Conservation (phyloP, 2,888 invertebrate species). For the Ophion costatus region DNA sequence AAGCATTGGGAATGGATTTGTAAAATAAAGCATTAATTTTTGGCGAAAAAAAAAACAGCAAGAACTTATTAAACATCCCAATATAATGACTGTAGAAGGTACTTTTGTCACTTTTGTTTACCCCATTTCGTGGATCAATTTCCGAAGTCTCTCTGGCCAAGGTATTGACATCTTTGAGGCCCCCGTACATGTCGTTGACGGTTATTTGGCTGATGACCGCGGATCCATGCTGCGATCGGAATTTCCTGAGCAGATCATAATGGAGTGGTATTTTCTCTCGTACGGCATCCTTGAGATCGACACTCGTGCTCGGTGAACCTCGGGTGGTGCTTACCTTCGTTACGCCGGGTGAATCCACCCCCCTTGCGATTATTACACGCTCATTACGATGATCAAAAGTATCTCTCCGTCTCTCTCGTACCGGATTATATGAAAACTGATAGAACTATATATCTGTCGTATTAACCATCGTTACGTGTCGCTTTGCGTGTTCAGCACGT, state of each 20-base stretch:
- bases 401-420: not conserved
- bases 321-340: conserved; percentile 72
- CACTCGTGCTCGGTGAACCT: conserved; percentile 76
- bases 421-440: conserved; percentile 36
- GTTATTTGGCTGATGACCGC: conserved; percentile 75
- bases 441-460: conserved; percentile 22
- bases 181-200: conserved; percentile 76
- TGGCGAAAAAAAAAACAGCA: too few species aligned
- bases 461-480: conserved; percentile 71
- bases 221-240: conserved; percentile 73
- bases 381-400: conserved; percentile 12
- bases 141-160: conserved; percentile 77
- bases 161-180: conserved; percentile 73
- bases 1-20: too few species aligned
- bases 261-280: conserved; percentile 79
- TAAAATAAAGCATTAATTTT: too few species aligned
- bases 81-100: not conserved
- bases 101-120: conserved; percentile 57
- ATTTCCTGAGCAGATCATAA: conserved; percentile 76
- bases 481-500: conserved; percentile 37
- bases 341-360: not conserved
- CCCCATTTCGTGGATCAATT: conserved; percentile 73
- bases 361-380: conserved; percentile 28
- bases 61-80: too few species aligned
- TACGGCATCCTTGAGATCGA: conserved; percentile 77